These are phyloP conservation scores for Drosophila neonasuta DNA, from an alignment of 2,888 invertebrate genomes.

Conservation along the genomic window DNA sequence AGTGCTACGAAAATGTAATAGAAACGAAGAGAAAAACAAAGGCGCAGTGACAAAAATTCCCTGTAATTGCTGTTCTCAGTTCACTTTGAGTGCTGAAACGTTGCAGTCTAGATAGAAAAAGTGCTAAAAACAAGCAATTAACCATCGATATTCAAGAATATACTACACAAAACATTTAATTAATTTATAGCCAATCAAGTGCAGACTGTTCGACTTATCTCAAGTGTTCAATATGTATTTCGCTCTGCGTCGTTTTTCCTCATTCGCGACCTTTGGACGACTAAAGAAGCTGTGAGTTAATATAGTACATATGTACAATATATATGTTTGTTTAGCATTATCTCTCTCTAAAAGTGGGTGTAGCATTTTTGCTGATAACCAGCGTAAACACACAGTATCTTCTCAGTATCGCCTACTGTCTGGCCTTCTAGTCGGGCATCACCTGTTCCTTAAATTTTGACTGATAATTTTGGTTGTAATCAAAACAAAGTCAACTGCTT, in stretches of 20 bases:
- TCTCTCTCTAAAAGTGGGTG: slow-evolving; percentile 20
- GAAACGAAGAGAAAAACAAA: slow-evolving; percentile 49
- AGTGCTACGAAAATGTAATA: slow-evolving; percentile 42
- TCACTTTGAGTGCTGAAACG: slow-evolving; percentile 31
- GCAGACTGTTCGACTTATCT: slow-evolving; percentile 3
- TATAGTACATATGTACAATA: background rate
- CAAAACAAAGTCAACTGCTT: slow-evolving; percentile 1
- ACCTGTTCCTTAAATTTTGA: slow-evolving; percentile 31
- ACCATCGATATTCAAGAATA: background rate
- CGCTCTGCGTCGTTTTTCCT: slow-evolving; percentile 33
- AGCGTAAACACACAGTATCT: background rate
- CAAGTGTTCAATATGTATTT: slow-evolving; percentile 41
- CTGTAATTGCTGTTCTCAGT: slow-evolving; percentile 40
- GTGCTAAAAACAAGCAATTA: slow-evolving; percentile 4
- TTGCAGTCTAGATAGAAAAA: slow-evolving; percentile 38
- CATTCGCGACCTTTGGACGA: slow-evolving; percentile 46
- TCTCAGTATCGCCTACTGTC: background rate
- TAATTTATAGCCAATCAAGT: background rate
- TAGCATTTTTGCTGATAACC: slow-evolving; percentile 7
- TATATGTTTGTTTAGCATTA: slow-evolving; percentile 7
- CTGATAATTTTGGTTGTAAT: background rate
- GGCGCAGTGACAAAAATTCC: slow-evolving; percentile 36
- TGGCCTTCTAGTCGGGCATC: slow-evolving; percentile 17
- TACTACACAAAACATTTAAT: background rate
- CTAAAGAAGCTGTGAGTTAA: slow-evolving; percentile 47